phyloP scores from a whole-genome alignment of 2,113 vertebrate species.

The Tyrannus savana region DNA sequence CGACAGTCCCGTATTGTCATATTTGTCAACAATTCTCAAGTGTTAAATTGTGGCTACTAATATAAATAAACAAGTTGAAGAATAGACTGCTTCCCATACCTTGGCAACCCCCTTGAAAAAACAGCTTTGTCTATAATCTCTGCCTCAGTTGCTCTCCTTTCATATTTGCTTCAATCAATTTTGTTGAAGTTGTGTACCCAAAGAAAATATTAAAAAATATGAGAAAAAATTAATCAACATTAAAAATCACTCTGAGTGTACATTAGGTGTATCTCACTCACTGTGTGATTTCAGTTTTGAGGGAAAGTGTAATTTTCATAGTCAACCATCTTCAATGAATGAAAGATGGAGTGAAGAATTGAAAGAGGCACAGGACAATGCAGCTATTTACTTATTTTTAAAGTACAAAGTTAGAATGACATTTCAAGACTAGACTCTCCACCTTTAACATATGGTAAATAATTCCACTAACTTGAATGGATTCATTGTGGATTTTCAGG shows the following conservation, averaged over 20 bases:
- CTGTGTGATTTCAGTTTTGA: neutral
- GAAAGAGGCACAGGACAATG: neutral
- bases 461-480: neutral
- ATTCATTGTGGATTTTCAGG: slow-evolving; percentile 25
- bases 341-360: neutral
- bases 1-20: neutral
- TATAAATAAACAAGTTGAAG: slow-evolving; percentile 4
- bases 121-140: neutral
- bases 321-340: neutral
- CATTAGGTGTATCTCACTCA: neutral
- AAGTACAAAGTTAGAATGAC: neutral
- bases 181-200: neutral
- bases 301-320: neutral
- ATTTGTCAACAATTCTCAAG: neutral
- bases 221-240: neutral
- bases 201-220: neutral
- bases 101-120: neutral
- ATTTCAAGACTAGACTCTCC: neutral
- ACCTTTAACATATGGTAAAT: neutral
- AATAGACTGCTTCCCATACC: neutral
- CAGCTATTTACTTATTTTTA: neutral
- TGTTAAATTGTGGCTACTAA: neutral
- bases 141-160: neutral
- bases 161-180: neutral
- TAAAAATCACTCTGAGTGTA: neutral